A percentile compares a stretch with the other conserved stretches of the same genome.
Conservation (phyloP, 2,888 invertebrate species). For the Ophraella communa region DNA sequence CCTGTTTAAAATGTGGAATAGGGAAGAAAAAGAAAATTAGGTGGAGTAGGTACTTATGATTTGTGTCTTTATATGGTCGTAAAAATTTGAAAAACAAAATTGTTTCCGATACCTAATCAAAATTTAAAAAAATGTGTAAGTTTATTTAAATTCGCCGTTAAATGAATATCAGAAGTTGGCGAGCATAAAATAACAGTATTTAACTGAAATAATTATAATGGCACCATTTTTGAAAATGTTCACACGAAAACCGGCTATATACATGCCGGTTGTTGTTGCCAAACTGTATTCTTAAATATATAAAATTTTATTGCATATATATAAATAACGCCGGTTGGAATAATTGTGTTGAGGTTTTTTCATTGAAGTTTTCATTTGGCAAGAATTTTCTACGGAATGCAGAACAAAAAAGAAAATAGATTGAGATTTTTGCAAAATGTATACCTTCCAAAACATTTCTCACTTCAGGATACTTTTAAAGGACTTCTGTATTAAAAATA, state of each 20-base stretch:
- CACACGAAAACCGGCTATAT: neutral
- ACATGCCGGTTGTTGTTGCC: neutral
- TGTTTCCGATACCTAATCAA: too few relatives aligned
- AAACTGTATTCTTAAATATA: neutral
- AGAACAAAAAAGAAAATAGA: neutral
- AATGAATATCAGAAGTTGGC: too few relatives aligned
- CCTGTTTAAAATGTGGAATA: too few relatives aligned
- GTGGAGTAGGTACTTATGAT: too few relatives aligned
- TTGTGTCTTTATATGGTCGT: too few relatives aligned
- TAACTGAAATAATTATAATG: neutral
- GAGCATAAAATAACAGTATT: neutral
- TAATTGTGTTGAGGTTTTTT: neutral
- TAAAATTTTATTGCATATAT: neutral
- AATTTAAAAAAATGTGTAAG: too few relatives aligned
- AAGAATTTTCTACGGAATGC: neutral
- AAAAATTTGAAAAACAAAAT: too few relatives aligned
- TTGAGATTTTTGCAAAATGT: neutral
- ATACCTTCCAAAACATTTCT: too few relatives aligned
- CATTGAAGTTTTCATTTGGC: neutral
- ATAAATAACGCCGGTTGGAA: neutral
- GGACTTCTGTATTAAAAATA: neutral
- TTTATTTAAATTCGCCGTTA: too few relatives aligned
- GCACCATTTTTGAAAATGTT: neutral
- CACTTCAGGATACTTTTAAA: neutral
- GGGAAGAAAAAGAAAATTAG: too few relatives aligned